Evolutionary conservation across 2,888 invertebrate genomes (phyloP), one percentile per base, ranked within the genome.

Genomic region (Fissipunctia ypsillon): DNA sequence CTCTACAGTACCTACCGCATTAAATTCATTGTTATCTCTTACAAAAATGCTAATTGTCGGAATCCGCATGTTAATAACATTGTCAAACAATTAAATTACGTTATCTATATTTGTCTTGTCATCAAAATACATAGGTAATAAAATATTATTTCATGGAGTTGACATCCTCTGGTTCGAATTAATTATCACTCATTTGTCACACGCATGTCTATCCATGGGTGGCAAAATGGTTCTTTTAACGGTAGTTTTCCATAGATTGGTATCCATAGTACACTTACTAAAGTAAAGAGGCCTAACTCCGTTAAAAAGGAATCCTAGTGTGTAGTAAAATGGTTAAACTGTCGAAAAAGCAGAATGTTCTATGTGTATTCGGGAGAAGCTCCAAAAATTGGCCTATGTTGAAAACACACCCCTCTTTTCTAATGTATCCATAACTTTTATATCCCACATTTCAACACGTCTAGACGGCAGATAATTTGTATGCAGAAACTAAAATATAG

Each of bases 11-110:
- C 38, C 69, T 56, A 57, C 52, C 48, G 16, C 67, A 60, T 35
- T 43, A 38, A 60, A 70, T 7, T n/a, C 50, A 64, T 76, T 84
- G 57, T 83, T 81, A 86, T 86, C 76, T 80, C 70, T 45, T 78
- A 81, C 74, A 78, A 84, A 81, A 86, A 76, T 81, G 83, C 70
- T 85, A 86, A 85, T 78, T 81, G 73, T 69, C 38, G 50, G 75
- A 85, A 85, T 84, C 83, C 81, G 57, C 57, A 14, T 73, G 84
- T 56, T 86, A 86, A 86, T 66, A 69, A 74, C 64, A 60, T 71
- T 43, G 43, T 48, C 77, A 83, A 84, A 85, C 73, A 86, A 57
- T 74, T 80, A 73, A 70, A 78, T 79, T 69, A 59, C 65, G 57
- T 76, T 86, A 84, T 84, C 75, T 84, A 0, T 76, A 67, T 81